These are phyloP conservation scores for Burhinus bistriatus DNA, from an alignment of 2,113 vertebrate genomes.

Conservation along the genomic window DNA sequence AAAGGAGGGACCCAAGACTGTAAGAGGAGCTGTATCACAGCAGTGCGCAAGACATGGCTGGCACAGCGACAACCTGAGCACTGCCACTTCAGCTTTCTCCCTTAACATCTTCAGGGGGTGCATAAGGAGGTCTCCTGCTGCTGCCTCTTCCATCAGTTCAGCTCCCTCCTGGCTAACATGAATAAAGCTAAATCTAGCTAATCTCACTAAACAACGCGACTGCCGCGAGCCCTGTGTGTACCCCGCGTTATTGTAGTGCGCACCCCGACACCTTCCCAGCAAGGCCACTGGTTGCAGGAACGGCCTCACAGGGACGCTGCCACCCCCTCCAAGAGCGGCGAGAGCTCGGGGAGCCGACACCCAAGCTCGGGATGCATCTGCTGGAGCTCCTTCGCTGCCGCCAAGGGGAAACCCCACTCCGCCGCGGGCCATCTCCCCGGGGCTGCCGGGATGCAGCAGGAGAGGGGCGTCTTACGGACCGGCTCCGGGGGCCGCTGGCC, in stretches of 20 bases:
- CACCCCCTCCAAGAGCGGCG: not conserved
- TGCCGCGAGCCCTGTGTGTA: rapidly evolving
- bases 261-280: not conserved
- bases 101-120: no score
- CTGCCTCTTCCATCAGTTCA: not conserved
- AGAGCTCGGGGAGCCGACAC: not conserved
- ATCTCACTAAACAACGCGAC: not conserved
- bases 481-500: no score
- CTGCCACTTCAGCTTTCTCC: not conserved
- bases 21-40: not conserved
- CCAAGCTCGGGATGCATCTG: not conserved
- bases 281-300: not conserved
- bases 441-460: no score
- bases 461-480: no score
- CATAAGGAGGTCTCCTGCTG: not conserved
- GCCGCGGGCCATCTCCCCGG: no score
- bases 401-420: not conserved
- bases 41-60: not conserved
- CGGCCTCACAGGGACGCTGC: not conserved
- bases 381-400: not conserved
- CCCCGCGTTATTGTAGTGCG: rapidly evolving
- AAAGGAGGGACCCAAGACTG: not conserved
- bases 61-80: not conserved
- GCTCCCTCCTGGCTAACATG: not conserved
- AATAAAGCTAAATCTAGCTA: not conserved